Percentiles rank a stretch among this genome's conserved stretches.
These are phyloP conservation scores for Pyralis farinalis DNA, from an alignment of 2,888 invertebrate genomes.

Conservation along the genomic window DNA sequence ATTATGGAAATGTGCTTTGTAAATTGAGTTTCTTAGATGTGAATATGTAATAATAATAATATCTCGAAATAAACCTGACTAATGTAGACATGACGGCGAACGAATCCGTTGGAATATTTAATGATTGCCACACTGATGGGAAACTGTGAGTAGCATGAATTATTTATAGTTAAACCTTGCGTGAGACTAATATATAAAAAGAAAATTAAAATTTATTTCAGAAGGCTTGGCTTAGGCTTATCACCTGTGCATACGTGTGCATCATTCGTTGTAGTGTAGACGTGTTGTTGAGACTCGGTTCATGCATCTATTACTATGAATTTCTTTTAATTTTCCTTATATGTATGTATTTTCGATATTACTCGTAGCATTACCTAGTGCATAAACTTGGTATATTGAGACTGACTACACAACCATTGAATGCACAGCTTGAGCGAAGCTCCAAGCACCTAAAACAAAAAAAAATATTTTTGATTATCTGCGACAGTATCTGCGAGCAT, in stretches of 20 bases:
- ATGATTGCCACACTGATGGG: conserved; percentile 66
- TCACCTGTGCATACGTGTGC: conserved; percentile 13
- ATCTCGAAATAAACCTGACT: conserved; percentile 37
- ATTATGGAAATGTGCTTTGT: conserved; percentile 29
- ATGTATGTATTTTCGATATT: too few relatives aligned
- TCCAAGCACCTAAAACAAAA: too few relatives aligned
- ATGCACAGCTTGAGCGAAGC: too few relatives aligned
- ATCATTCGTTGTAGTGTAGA: conserved; percentile 11
- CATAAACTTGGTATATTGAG: too few relatives aligned
- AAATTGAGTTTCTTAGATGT: conserved; percentile 12
- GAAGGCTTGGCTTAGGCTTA: conserved; percentile 7
- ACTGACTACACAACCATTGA: too few relatives aligned
- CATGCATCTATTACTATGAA: not conserved
- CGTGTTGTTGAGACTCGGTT: not conserved
- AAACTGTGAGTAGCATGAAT: conserved; percentile 60
- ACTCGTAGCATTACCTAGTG: too few relatives aligned
- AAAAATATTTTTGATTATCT: too few relatives aligned
- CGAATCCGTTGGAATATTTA: conserved; percentile 47
- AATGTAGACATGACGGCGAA: conserved; percentile 61
- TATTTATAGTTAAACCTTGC: too few relatives aligned
- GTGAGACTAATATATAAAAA: too few relatives aligned
- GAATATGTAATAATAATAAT: not conserved
- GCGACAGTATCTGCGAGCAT: too few relatives aligned
- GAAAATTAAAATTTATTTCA: not conserved
- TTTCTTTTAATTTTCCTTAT: not conserved